A percentile compares a stretch with the other conserved stretches of the same genome.
Evolutionary conservation across 2,797 vertebrate species (phyloP).

Genomic region (Ambastaia sidthimunki): DNA sequence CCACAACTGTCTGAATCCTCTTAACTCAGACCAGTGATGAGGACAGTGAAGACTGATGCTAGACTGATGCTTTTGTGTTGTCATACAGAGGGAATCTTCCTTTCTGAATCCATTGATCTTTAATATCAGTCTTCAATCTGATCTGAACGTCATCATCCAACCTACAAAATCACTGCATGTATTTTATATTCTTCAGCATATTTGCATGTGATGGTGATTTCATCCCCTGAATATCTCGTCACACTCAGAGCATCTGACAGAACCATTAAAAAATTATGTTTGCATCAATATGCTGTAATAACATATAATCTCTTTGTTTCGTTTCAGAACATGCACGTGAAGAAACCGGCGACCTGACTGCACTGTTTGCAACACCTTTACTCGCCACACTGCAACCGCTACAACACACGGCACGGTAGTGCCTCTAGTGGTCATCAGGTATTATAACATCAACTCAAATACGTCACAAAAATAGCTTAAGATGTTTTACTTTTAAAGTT

Average conservation of each 20-base stretch:
- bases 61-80: too few species aligned
- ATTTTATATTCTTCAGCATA: slow-evolving; percentile 10
- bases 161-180: slow-evolving; percentile 63
- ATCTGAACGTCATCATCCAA: not conserved
- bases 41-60: slow-evolving; percentile 22
- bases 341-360: too few species aligned
- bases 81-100: slow-evolving; percentile 44
- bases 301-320: too few species aligned
- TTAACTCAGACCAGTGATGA: slow-evolving; percentile 27
- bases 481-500: too few species aligned
- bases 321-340: too few species aligned
- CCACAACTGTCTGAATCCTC: slow-evolving; percentile 32
- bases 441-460: too few species aligned
- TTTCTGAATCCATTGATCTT: not conserved
- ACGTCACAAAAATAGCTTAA: not conserved
- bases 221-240: slow-evolving; percentile 23
- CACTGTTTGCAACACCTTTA: too few species aligned
- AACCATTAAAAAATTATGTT: slow-evolving; percentile 1
- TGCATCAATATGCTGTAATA: too few species aligned
- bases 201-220: slow-evolving; percentile 53
- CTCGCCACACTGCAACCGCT: too few species aligned
- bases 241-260: slow-evolving; percentile 12
- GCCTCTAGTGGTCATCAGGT: too few species aligned
- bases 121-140: not conserved
- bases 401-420: too few species aligned